Evolutionary conservation across 2,113 vertebrate genomes (phyloP), one percentile per base, ranked within the genome.

Genomic region (Paralichthys olivaceus): DNA sequence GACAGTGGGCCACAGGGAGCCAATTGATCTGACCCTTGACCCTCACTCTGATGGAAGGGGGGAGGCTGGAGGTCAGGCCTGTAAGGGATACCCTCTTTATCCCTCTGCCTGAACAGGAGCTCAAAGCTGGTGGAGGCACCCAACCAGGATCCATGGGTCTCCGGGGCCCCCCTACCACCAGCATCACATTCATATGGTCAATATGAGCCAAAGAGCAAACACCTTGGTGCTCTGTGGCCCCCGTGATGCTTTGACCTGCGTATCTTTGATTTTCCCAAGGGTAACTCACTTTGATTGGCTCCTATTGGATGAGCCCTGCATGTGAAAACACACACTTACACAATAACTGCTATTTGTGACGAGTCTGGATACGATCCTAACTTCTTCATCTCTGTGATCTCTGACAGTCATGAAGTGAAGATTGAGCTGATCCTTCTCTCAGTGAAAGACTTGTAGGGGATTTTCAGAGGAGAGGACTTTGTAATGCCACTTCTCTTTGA

Each of bases 71-170:
- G 96, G 97, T 96, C 92, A 96, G 95, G 94, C 96, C 95, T 96
- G 97, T 98, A 98, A 99, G 96, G 95, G 96, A 98, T 96, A 96
- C 96, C 95, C 94, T 97, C 95, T 97, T 97, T 96, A 97, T 97
- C 95, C 95, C 90, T 90, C 94, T 93, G 88, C 95, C 92, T 94
- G 96, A 97, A 97, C 95, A 93, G 96, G 94, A 95, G 96, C 96
- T 97, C 95, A 96, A 96, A 96, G 96, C 94, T 94, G 87, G 90
- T 94, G 95, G 95, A 95, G 95, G 95, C 95, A 95, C 91, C 95
- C 96, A 94, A 95, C 92, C 93, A 75, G 95, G 93, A 95, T 96
- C 95, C 94, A 89, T 72, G 86, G 95, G 91, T 94, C 95, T 93
- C 95, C 89, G 87, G 94, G 91, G 92, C 84, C 92, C 94, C 91